A percentile compares a stretch with the other conserved stretches of the same genome.
These are phyloP conservation scores for Lutjanus argentimaculatus DNA, from an alignment of 2,797 vertebrate genomes.

Conservation along the genomic window DNA sequence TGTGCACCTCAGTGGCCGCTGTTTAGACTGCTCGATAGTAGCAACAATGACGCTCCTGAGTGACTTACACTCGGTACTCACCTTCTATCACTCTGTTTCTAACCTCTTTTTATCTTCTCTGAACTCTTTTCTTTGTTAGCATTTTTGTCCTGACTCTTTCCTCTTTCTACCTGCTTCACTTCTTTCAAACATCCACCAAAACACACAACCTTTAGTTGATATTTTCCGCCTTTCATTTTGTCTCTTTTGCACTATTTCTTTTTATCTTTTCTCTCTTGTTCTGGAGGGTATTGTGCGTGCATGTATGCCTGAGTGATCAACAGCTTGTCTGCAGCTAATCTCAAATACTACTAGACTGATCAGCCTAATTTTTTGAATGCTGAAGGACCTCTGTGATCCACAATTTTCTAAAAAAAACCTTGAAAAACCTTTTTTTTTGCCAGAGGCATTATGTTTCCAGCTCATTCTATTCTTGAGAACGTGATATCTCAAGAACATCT, in stretches of 20 bases:
- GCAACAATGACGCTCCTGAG: slow-evolving; percentile 27
- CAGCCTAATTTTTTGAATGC: no score
- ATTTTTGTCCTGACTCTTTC: neutral
- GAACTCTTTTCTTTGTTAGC: neutral
- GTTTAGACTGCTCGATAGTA: slow-evolving; percentile 13
- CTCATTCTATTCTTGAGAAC: no score
- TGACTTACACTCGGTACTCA: slow-evolving; percentile 8
- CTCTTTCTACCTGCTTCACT: neutral
- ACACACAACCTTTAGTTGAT: neutral
- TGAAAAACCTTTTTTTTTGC: no score
- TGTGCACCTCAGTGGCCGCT: slow-evolving; percentile 9
- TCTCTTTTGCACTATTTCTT: neutral
- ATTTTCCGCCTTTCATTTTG: neutral
- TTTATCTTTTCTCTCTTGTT: no score
- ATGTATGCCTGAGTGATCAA: no score
- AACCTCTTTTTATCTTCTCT: slow-evolving; percentile 1
- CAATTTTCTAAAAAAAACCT: no score
- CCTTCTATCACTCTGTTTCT: slow-evolving; percentile 1
- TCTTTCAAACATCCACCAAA: neutral
- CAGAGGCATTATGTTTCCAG: no score
- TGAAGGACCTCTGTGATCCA: no score
- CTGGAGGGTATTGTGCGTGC: no score
- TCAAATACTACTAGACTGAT: no score
- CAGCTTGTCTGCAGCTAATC: no score
- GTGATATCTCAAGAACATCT: no score